Base-by-base conservation (phyloP, 2,797 vertebrate genomes). In the Sarcoramphus papa region DNA sequence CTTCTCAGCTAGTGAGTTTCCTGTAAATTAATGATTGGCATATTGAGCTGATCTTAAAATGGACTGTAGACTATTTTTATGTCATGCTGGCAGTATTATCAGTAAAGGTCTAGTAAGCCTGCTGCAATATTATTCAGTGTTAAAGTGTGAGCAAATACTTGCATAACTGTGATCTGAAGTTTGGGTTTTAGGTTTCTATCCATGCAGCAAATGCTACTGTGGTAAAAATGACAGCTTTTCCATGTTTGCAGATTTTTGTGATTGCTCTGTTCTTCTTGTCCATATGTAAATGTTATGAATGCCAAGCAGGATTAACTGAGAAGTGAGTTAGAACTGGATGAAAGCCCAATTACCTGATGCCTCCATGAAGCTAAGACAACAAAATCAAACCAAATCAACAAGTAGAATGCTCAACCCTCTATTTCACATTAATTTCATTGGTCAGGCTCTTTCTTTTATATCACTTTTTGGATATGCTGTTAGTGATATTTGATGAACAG, bases 61-160 rank as follows among this genome's bases (percentile, higher is more conserved):
- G 93, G 91, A 51, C 73, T 88, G 37, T 51, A 75, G 37, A 50
- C 64, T 96, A 92, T 97, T 97, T 97, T 97, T 96, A 69, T 90
- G 82, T 78, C 6, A 9, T 69, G 35, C 54, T 92, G 93, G 72
- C 95, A 97, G 81, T 92, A 95, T 92, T 86, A 91, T 88, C 78
- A 80, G 90, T 74, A 84, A 84, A 92, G 92, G 92, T 96, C 93
- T 96, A 93, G 88, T 95, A 83, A 7, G 85, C 87, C 91, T 94
- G 70, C 68, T 96, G 69, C 83, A 96, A 93, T 88, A 96, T 96
- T 92, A 95, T 95, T 94, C 96, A 93, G 77, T 84, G 88, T 96
- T 94, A 91, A 97, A 97, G 88, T 88, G 95, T 95, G 93, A 97
- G 90, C 92, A 97, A 94, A 97, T 95, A 94, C 97, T 96, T 94